These are phyloP conservation scores for Ursus arctos DNA, from an alignment of 2,113 vertebrate species.

Conservation along the genomic window DNA sequence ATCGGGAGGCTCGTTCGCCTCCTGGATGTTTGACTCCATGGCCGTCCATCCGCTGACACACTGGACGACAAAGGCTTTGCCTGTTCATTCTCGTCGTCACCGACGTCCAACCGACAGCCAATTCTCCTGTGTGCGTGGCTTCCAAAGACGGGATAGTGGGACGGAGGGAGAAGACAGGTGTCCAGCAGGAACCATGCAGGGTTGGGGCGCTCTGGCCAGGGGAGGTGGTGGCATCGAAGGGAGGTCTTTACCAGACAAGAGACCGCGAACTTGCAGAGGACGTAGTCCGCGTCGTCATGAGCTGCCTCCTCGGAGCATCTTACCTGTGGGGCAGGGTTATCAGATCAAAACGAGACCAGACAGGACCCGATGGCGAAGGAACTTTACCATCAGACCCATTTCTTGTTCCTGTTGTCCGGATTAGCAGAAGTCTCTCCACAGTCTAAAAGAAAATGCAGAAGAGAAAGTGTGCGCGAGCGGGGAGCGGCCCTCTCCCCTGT, in stretches of 20 bases:
- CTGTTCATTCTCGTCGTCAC: background rate
- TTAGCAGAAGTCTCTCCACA: background rate
- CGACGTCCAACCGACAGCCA: background rate
- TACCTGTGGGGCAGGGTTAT: fast-evolving
- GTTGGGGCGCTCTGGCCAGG: too few species aligned
- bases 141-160: background rate
- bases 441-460: background rate
- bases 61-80: background rate
- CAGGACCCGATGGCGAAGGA: background rate
- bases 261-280: background rate
- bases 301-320: background rate
- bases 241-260: fast-evolving
- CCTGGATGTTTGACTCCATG: fast-evolving
- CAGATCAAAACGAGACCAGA: background rate
- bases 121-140: background rate
- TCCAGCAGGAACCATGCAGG: background rate
- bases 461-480: background rate
- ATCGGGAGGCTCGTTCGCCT: fast-evolving
- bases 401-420: background rate
- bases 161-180: background rate
- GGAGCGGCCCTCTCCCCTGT: background rate
- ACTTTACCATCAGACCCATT: background rate
- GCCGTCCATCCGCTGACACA: background rate
- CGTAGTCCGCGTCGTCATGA: fast-evolving
- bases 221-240: background rate